Conservation (phyloP, 2,888 invertebrate species). For the Camptogramma bilineatum region DNA sequence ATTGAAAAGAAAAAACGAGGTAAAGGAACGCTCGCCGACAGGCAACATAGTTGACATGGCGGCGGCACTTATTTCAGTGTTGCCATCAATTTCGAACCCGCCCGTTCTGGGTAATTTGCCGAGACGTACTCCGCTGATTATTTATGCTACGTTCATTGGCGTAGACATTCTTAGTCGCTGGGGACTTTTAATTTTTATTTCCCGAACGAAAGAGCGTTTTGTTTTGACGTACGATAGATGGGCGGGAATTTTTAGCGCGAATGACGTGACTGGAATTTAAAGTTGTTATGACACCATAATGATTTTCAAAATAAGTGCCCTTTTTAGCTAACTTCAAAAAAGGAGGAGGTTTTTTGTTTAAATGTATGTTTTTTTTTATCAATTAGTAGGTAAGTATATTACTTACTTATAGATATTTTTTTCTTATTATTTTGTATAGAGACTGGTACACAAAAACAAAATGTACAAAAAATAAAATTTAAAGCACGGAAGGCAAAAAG, state of each 20-base stretch:
- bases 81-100: conserved; percentile 65
- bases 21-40: conserved; percentile 56
- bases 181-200: conserved; percentile 62
- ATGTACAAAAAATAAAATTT: background rate
- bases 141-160: conserved; percentile 73
- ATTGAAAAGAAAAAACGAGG: conserved; percentile 48
- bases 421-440: no score
- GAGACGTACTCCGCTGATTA: conserved; percentile 73
- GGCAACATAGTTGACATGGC: conserved; percentile 64
- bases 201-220: conserved; percentile 48
- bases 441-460: background rate
- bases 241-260: conserved; percentile 48
- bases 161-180: conserved; percentile 59
- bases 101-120: conserved; percentile 79
- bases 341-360: no score
- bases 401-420: no score
- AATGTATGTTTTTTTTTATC: no score
- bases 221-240: conserved; percentile 61
- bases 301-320: background rate
- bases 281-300: conserved; percentile 26
- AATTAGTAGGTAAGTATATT: no score
- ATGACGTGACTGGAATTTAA: conserved; percentile 51
- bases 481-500: conserved; percentile 11
- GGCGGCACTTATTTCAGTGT: conserved; percentile 67
- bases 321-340: background rate